These are phyloP conservation scores for Anarsia innoxiella DNA, from an alignment of 2,888 invertebrate species.

Conservation along the genomic window DNA sequence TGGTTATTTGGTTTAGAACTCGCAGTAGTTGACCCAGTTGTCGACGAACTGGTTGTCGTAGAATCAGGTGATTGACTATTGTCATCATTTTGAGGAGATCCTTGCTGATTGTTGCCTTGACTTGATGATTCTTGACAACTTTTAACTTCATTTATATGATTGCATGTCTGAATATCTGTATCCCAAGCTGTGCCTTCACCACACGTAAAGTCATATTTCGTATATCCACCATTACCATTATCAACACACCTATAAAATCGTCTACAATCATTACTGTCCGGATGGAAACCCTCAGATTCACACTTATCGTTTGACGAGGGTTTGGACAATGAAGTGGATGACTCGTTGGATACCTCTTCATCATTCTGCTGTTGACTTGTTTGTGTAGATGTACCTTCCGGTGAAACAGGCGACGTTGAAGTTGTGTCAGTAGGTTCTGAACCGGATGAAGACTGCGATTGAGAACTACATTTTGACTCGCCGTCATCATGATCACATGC, in stretches of 20 bases:
- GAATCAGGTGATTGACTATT: constrained; percentile 22
- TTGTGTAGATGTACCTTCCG: not conserved
- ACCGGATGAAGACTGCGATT: constrained; percentile 16
- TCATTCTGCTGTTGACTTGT: not conserved
- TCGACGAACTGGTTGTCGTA: constrained; percentile 21
- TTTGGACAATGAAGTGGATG: not conserved
- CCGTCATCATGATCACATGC: constrained; percentile 69
- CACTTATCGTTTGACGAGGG: constrained; percentile 30
- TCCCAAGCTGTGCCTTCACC: constrained; percentile 88
- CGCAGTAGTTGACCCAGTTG: constrained; percentile 22
- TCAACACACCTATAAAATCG: constrained; percentile 79
- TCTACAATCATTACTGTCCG: constrained; percentile 58
- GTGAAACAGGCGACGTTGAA: not conserved
- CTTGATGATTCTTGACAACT: constrained; percentile 26
- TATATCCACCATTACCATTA: constrained; percentile 76
- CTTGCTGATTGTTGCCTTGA: constrained; percentile 21
- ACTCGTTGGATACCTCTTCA: too few species aligned
- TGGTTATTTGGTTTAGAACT: constrained; percentile 24
- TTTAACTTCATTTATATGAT: constrained; percentile 73
- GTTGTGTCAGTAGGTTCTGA: constrained; percentile 7
- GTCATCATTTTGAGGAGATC: constrained; percentile 31
- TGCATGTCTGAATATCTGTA: constrained; percentile 78
- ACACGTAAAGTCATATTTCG: constrained; percentile 82
- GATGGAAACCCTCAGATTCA: constrained; percentile 61
- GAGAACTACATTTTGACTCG: constrained; percentile 15